A percentile compares a stretch with the other conserved stretches of the same genome.
phyloP scores from a whole-genome alignment of 2,113 vertebrate species.

The Fukomys damarensis region DNA sequence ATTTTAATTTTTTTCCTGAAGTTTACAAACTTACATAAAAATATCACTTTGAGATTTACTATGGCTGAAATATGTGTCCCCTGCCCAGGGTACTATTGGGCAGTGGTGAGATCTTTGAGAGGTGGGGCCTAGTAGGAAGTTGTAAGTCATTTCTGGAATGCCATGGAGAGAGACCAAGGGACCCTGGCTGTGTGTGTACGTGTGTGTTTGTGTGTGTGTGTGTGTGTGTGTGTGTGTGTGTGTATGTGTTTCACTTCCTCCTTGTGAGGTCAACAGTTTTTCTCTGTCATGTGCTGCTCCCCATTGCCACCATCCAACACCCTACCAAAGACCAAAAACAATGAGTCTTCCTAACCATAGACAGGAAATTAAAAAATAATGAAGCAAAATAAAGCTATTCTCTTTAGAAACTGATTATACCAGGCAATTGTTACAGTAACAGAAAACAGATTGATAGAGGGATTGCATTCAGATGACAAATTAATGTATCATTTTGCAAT shows the following conservation, averaged over 20 bases:
- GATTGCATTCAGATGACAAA: not conserved
- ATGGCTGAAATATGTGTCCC: not conserved
- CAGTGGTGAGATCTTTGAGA: not conserved
- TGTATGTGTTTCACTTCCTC: not conserved
- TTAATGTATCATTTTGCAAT: not conserved
- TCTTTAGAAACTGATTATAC: not conserved
- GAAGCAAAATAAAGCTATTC: not conserved
- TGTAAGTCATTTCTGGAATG: not conserved
- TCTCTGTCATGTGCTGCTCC: accelerated
- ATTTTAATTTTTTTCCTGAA: not conserved
- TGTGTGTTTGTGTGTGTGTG: too few relatives aligned
- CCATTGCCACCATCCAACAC: not conserved
- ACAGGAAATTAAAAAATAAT: not conserved
- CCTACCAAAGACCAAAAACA: not conserved
- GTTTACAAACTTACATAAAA: not conserved
- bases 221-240: not conserved
- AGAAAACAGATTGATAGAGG: not conserved
- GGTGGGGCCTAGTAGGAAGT: not conserved
- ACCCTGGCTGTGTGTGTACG: not conserved
- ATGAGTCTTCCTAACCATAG: not conserved
- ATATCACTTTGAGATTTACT: not conserved
- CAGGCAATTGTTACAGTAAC: not conserved
- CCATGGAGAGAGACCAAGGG: too few relatives aligned
- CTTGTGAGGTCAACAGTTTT: not conserved
- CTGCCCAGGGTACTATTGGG: too few relatives aligned